A percentile compares a stretch with the other conserved stretches of the same genome.
Evolutionary conservation across 2,797 vertebrate species (phyloP).

Genomic region (Tympanoctomys barrerae): DNA sequence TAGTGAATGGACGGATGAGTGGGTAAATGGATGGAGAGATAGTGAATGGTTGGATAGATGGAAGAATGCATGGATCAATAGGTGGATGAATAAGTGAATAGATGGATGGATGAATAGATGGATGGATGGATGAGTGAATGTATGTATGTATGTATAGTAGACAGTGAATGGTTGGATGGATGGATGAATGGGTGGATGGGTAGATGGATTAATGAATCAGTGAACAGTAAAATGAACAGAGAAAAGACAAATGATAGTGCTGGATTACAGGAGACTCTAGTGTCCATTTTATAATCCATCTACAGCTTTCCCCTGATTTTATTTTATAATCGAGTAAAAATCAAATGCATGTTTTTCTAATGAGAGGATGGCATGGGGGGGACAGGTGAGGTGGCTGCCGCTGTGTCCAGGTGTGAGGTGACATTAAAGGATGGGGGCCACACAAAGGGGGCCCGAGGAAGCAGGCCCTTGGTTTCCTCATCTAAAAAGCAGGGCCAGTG

Average conservation of each 20-base stretch:
- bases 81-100: no score
- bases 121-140: no score
- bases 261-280: background rate
- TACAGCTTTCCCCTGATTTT: background rate
- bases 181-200: no score
- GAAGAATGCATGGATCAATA: background rate
- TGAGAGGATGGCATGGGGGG: background rate
- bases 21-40: no score
- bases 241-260: background rate
- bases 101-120: no score
- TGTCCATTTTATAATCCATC: background rate
- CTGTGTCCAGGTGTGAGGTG: no score
- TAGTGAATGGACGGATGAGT: no score
- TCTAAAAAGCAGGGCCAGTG: background rate
- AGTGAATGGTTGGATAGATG: no score
- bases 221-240: background rate
- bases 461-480: background rate
- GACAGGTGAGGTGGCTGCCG: background rate
- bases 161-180: no score
- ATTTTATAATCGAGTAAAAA: slow-evolving; percentile 31
- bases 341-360: background rate
- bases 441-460: no score
- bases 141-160: no score
- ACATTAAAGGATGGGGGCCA: no score
- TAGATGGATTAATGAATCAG: background rate